Evolutionary conservation across 2,797 vertebrate species (phyloP).

Genomic region (Pteronotus mesoamericanus): DNA sequence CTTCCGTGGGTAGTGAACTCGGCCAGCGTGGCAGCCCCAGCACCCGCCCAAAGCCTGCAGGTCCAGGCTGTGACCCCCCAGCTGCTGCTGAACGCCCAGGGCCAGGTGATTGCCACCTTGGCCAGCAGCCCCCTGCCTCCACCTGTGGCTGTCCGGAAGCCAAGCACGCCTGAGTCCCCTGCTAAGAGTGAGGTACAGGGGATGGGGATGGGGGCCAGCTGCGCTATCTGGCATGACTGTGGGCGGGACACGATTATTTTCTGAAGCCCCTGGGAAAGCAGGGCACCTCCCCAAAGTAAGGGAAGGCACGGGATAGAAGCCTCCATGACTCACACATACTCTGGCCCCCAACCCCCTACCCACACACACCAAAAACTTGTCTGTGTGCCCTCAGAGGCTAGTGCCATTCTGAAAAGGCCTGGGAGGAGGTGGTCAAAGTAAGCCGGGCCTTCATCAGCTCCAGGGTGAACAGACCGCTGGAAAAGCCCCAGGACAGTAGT

Average conservation of each 20-base stretch:
- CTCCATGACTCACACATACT: neutral
- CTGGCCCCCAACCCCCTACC: too few species aligned
- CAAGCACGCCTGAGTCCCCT: constrained; percentile 77
- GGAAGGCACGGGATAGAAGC: neutral
- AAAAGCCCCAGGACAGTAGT: neutral
- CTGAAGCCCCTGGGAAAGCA: neutral
- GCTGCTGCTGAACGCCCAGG: constrained; percentile 93
- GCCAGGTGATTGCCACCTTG: constrained; percentile 94
- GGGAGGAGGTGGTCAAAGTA: neutral
- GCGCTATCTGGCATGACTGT: neutral
- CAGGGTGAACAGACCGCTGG: neutral
- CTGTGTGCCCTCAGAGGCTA: neutral
- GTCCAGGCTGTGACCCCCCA: constrained; percentile 93
- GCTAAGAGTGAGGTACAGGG: constrained; percentile 81
- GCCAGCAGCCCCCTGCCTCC: constrained; percentile 85
- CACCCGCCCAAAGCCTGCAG: constrained; percentile 89
- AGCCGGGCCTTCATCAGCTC: neutral
- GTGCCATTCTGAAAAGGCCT: neutral
- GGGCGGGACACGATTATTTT: neutral
- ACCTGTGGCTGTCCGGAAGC: constrained; percentile 85
- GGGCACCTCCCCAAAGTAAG: neutral
- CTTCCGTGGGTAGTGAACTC: constrained; percentile 93
- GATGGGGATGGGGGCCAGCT: neutral
- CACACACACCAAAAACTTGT: neutral
- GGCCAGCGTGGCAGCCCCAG: constrained; percentile 83